Base-by-base conservation (phyloP, 2,888 invertebrate genomes). In the Lithophane semibrunnea region DNA sequence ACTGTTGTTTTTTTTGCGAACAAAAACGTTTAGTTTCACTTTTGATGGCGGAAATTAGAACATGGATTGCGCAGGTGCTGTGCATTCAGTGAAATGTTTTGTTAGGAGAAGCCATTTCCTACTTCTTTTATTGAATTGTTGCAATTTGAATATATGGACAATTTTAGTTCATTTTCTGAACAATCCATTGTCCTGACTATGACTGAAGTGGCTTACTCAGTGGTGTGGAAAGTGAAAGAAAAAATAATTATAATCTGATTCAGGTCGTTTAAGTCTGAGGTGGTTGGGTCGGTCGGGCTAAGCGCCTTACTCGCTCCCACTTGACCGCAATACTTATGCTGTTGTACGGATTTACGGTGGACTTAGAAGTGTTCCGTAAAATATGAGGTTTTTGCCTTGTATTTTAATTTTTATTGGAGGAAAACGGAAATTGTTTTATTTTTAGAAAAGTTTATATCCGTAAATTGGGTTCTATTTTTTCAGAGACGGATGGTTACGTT, bases 261-360 rank as follows among this genome's bases (percentile, higher is more conserved):
- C 85, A 77, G 88, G 86, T 70, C 92, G 92, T 93, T 95, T 93
- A 94, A 88, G 86, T 90, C 86, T 83, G 88, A 90, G 92, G 92
- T 91, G 69, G 78, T 54, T 77, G 21, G 49, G 65, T 65, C 79
- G 49, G 65, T 65, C 79, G 90, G 82, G 76, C 84, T 94, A 95
- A 95, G 94, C 94, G 92, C 89, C 93, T 95, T 95, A 94, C 85
- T 80, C 78, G 84, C 76, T 75, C 87, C 89, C 92, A 93, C 93
- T 95, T 95, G 94, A 94, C 94, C 95, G 93, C 92, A 90, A 92
- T 93, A 29, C 29, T 29, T 29, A 75, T 66, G 75, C 71, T 68
- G 79, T 80, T 85, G 82, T 86, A 88, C 71, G 88, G 89, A 84
- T 89, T 88, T 84, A 82, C 71, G 49, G 68, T n/a, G 66, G 72